These are phyloP conservation scores for Anolis apletophallus DNA, from an alignment of 2,797 vertebrate species.

Conservation along the genomic window DNA sequence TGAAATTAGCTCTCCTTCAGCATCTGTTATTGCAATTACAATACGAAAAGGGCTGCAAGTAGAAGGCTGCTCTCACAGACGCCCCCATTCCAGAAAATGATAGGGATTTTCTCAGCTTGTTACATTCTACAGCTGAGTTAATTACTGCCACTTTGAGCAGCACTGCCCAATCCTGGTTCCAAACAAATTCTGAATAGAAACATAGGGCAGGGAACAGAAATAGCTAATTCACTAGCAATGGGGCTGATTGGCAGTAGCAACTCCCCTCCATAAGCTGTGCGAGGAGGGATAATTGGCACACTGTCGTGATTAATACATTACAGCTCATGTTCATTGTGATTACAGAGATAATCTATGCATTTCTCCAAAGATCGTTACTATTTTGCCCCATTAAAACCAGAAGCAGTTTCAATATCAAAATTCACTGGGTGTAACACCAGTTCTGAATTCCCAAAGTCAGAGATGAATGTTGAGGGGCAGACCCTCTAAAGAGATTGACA, in stretches of 20 bases:
- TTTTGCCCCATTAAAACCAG: background rate
- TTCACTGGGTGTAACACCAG: background rate
- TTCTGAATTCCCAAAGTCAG: background rate
- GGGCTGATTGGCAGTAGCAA: background rate
- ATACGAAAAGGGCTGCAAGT: background rate
- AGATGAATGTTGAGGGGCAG: background rate
- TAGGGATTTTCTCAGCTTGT: conserved; percentile 23
- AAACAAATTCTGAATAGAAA: conserved; percentile 49
- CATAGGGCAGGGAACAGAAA: conserved; percentile 18
- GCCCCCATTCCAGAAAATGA: conserved; percentile 4
- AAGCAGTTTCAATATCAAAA: background rate
- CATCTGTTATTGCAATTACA: conserved; percentile 40
- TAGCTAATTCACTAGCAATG: background rate
- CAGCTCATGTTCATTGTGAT: conserved; percentile 12
- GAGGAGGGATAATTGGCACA: conserved; percentile 5
- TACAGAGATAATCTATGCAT: conserved; percentile 4
- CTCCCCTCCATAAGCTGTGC: background rate
- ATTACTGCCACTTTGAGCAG: conserved; percentile 24
- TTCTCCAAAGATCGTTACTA: fast-evolving
- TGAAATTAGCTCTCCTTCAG: conserved; percentile 21
- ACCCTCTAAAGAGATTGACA: background rate
- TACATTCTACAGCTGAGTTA: conserved; percentile 56
- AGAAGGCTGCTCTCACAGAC: conserved; percentile 40
- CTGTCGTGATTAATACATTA: background rate
- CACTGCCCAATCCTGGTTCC: conserved; percentile 55